Evolutionary conservation across 2,888 invertebrate species (phyloP).

Genomic region (Capitulum mitella): DNA sequence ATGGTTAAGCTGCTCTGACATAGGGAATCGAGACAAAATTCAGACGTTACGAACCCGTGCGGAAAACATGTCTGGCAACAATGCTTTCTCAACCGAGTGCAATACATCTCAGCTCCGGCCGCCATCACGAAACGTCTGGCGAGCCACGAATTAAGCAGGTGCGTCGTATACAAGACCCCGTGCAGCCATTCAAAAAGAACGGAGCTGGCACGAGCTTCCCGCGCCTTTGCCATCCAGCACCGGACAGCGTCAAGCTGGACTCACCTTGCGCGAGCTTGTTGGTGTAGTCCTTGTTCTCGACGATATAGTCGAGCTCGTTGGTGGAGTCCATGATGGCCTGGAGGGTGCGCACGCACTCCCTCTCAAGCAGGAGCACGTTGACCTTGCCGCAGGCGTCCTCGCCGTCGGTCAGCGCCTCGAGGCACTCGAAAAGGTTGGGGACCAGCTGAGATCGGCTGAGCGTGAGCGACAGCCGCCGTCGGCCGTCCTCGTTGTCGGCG

Average conservation of each 20-base stretch:
- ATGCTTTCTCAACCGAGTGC: too few relatives aligned
- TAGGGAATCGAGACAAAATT: too few relatives aligned
- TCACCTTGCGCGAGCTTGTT: conserved; percentile 75
- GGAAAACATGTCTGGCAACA: too few relatives aligned
- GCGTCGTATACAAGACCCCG: too few relatives aligned
- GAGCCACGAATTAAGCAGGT: too few relatives aligned
- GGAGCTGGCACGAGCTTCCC: too few relatives aligned
- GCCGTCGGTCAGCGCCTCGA: not conserved
- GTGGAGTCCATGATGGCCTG: conserved; percentile 69
- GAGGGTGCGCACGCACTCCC: conserved; percentile 14
- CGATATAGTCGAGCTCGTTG: conserved; percentile 87
- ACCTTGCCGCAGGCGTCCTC: conserved; percentile 15
- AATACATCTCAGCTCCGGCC: too few relatives aligned
- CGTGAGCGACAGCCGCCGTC: not conserved
- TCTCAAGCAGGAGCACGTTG: conserved; percentile 11
- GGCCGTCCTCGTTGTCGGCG: not conserved
- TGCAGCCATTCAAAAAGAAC: too few relatives aligned
- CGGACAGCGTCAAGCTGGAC: conserved; percentile 28
- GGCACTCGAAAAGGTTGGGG: not conserved
- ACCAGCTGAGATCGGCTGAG: conserved; percentile 4
- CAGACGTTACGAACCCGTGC: too few relatives aligned
- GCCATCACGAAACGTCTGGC: too few relatives aligned
- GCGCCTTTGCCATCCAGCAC: too few relatives aligned
- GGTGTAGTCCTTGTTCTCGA: conserved; percentile 86
- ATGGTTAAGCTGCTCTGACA: too few relatives aligned